These are phyloP conservation scores for Turnix velox DNA, from an alignment of 2,113 vertebrate species.

Conservation along the genomic window DNA sequence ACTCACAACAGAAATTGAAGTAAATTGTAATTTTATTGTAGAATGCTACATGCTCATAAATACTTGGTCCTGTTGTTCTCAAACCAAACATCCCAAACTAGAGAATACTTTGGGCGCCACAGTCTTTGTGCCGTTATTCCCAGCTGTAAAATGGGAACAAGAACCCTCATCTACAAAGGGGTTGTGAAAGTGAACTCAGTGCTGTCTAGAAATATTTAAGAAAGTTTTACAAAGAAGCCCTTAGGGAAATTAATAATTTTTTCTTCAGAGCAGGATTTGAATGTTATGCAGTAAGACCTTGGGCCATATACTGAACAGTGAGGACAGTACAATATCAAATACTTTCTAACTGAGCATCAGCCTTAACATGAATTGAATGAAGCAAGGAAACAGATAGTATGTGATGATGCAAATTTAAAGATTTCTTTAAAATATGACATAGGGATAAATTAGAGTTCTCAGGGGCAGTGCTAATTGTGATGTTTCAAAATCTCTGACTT, in stretches of 20 bases:
- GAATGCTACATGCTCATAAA: conserved; percentile 35
- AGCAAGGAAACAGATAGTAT: neutral
- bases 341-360: neutral
- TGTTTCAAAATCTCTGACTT: neutral
- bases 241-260: neutral
- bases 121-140: neutral
- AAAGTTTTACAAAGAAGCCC: conserved; percentile 19
- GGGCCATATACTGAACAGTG: neutral
- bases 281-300: neutral
- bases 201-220: neutral
- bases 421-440: neutral
- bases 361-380: neutral
- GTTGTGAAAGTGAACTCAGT: neutral
- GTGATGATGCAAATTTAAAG: neutral
- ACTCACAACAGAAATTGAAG: conserved; percentile 54
- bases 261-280: neutral
- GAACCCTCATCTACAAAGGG: neutral
- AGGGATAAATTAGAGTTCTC: neutral
- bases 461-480: neutral
- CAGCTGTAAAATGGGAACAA: neutral
- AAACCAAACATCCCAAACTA: neutral
- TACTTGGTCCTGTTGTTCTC: conserved; percentile 39
- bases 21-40: conserved; percentile 57
- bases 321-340: neutral
- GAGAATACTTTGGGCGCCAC: neutral